Evolutionary conservation across 2,888 invertebrate genomes (phyloP).

Genomic region (Agonum fuliginosum): DNA sequence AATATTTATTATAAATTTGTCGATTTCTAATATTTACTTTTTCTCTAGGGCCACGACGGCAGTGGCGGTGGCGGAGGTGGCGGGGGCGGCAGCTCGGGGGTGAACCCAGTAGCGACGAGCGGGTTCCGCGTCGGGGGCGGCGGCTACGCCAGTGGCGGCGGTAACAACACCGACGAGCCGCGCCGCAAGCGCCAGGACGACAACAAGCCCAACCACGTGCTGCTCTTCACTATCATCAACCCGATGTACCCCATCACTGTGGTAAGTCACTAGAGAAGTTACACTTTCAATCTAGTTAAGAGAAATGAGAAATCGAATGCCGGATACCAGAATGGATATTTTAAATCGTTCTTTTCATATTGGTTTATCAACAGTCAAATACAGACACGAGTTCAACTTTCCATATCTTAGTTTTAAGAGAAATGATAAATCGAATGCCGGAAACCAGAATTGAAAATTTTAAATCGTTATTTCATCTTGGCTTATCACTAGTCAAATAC

Average conservation of each 20-base stretch:
- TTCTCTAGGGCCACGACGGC: conserved; percentile 63
- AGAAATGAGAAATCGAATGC: too few species aligned
- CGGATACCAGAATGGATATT: too few species aligned
- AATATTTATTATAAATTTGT: neutral
- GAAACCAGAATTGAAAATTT: too few species aligned
- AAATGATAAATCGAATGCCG: too few species aligned
- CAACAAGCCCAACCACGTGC: conserved; percentile 95
- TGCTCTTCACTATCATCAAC: conserved; percentile 98
- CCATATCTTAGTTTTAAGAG: too few species aligned
- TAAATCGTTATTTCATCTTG: too few species aligned
- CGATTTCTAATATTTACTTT: too few species aligned
- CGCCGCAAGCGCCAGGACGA: conserved; percentile 86
- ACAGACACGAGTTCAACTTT: too few species aligned
- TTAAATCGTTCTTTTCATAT: too few species aligned
- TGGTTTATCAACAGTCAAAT: too few species aligned
- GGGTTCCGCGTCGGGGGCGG: conserved; percentile 56
- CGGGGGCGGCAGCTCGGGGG: conserved; percentile 34
- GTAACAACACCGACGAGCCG: conserved; percentile 76
- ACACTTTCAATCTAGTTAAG: too few species aligned
- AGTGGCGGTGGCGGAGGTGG: conserved; percentile 42
- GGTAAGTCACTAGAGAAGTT: conserved; percentile 92
- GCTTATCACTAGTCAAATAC: too few species aligned
- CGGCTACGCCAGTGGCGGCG: conserved; percentile 52
- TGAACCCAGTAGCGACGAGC: neutral
- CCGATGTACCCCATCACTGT: conserved; percentile 99